Conservation (phyloP, 2,888 invertebrate species). For the Parthenolecanium corni region DNA sequence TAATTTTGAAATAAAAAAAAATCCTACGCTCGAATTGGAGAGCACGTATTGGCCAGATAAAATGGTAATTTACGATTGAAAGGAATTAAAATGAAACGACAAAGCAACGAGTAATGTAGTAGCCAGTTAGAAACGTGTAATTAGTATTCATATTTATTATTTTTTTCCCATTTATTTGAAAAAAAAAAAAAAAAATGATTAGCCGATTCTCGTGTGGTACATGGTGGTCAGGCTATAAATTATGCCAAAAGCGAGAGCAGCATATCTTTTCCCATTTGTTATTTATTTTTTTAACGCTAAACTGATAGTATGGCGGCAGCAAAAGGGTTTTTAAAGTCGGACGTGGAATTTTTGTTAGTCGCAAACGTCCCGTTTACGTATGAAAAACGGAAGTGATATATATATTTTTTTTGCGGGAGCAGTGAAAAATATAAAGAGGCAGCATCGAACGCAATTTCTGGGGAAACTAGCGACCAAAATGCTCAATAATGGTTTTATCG, state of each 20-base stretch:
- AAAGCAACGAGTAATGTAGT: slow-evolving; percentile 21
- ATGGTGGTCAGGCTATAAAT: slow-evolving; percentile 20
- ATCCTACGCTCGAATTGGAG: slow-evolving; percentile 1
- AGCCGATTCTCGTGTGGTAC: slow-evolving; percentile 21
- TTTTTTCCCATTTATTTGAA: slow-evolving; percentile 18
- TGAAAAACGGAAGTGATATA: slow-evolving; percentile 28
- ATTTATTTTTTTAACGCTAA: slow-evolving; percentile 9
- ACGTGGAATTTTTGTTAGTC: slow-evolving; percentile 10
- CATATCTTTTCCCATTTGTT: slow-evolving; percentile 23
- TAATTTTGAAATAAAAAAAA: slow-evolving; percentile 7
- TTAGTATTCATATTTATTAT: slow-evolving; percentile 27
- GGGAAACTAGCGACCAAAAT: slow-evolving; percentile 61
- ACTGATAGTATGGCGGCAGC: slow-evolving; percentile 9
- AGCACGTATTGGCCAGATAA: slow-evolving; percentile 23
- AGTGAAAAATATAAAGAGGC: slow-evolving; percentile 26
- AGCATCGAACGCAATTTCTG: slow-evolving; percentile 35
- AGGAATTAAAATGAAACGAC: slow-evolving; percentile 27
- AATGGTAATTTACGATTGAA: slow-evolving; percentile 26
- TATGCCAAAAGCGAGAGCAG: slow-evolving; percentile 20
- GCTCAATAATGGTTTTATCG: slow-evolving; percentile 60
- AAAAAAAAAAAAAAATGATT: slow-evolving; percentile 24
- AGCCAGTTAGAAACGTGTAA: slow-evolving; percentile 26
- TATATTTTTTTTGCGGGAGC: slow-evolving; percentile 26
- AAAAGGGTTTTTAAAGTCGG: slow-evolving; percentile 17
- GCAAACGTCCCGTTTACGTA: slow-evolving; percentile 7